Evolutionary conservation across 53 echinoderm and acorn worm species (phyloP), one percentile per base, ranked within the genome.

Genomic region (Zoroaster sp.): DNA sequence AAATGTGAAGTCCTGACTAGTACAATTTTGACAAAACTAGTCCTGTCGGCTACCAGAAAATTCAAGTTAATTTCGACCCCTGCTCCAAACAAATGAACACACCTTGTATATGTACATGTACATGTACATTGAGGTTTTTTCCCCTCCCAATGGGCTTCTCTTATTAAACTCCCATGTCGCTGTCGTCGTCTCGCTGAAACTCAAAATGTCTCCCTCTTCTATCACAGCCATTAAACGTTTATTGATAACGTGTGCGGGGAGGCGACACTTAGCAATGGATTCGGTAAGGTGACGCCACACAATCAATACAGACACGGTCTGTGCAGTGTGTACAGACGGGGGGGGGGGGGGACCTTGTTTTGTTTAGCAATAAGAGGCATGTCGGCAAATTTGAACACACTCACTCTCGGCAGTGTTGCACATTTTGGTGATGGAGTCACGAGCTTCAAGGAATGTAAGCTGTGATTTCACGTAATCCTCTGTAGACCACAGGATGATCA

Each of bases 321-420:
- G 20, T 40, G 18, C 42, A 37, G 28, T 43, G 44, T 55, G 44
- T 82, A 66, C 18, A 20, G 42, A 77, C 77, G 14, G 30, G 30
- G 0, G 3, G 4, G 47, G 33, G 21, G 2, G 32, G 11, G 37
- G 35, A 66, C 31, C 68, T 67, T 66, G 43, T 59, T 44, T 68
- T 14, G 23, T 28, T 2, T 31, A 1, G 3, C 1, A 68, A 42
- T 40, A 67, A 68, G 43, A 43, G 82, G 82, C 82, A 42, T 68
- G 82, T 82, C 82, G 66, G 40, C 82, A 82, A 82, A 82, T 82
- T 82, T 82, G 82, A 66, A 68, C 82, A 82, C 18, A 33, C 66
- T 37, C 35, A n/a, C 5, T 3, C 34, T 35, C 13, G 82, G 30
- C 4, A 11, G 55, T 33, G 18, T 59, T 82, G 67, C 33, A 68